These are phyloP conservation scores for Lagodon rhomboides DNA, from an alignment of 2,797 vertebrate genomes.

Conservation along the genomic window DNA sequence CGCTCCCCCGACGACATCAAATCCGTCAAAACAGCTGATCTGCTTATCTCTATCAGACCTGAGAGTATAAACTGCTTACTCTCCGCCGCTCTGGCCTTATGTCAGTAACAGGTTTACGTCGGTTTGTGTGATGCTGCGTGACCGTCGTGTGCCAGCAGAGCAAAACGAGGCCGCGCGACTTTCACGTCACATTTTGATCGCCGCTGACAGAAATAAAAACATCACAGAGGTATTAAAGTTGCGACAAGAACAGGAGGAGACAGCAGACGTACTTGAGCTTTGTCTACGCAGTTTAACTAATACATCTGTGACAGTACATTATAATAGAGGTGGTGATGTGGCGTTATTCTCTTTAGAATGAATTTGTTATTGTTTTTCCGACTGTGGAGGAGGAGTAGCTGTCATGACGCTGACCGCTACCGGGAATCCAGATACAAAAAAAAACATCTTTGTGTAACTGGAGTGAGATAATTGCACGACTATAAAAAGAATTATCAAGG, in stretches of 20 bases:
- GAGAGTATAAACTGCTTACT: constrained; percentile 72
- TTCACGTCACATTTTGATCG: constrained; percentile 26
- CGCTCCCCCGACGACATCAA: constrained; percentile 50
- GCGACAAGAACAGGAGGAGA: not conserved
- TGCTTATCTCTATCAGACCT: constrained; percentile 75
- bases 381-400: not conserved
- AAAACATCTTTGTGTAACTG: constrained; percentile 9
- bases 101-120: constrained; percentile 65
- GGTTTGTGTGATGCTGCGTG: constrained; percentile 40
- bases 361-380: constrained; percentile 1
- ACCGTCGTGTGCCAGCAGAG: constrained; percentile 28
- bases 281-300: not conserved
- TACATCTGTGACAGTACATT: not conserved
- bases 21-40: constrained; percentile 76
- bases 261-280: not conserved
- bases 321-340: constrained; percentile 4
- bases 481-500: constrained; percentile 16
- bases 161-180: constrained; percentile 12
- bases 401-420: constrained; percentile 5
- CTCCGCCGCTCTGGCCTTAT: constrained; percentile 55
- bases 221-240: not conserved
- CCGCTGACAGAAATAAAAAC: not conserved
- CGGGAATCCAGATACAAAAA: constrained; percentile 15
- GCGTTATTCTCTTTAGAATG: not conserved
- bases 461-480: constrained; percentile 12